These are phyloP conservation scores for Creontiades dilutus DNA, from an alignment of 2,888 invertebrate species.

Conservation along the genomic window DNA sequence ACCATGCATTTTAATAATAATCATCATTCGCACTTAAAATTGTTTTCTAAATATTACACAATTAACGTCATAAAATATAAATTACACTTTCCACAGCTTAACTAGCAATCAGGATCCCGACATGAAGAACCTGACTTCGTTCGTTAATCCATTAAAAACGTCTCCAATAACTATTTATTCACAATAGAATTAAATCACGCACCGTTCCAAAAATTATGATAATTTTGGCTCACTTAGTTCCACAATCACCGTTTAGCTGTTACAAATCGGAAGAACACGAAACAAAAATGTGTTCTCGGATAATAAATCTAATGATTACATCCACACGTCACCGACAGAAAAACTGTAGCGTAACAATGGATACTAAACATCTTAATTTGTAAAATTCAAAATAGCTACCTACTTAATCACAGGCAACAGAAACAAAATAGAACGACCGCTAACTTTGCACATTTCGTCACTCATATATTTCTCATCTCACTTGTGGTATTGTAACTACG, in stretches of 20 bases:
- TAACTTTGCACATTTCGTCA: neutral
- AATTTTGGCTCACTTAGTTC: slow-evolving; percentile 31
- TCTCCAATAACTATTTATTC: neutral
- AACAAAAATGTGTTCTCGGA: too few species aligned
- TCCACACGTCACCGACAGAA: too few species aligned
- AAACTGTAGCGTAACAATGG: neutral
- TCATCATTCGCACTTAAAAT: neutral
- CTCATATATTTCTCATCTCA: too few species aligned
- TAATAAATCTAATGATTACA: too few species aligned
- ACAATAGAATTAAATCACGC: neutral
- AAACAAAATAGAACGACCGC: neutral
- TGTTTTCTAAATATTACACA: neutral
- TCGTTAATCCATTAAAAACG: neutral
- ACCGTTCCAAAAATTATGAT: neutral
- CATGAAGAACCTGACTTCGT: neutral
- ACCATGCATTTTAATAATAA: slow-evolving; percentile 40
- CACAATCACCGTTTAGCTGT: neutral
- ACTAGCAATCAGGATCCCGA: neutral
- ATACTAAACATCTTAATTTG: neutral
- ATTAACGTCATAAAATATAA: slow-evolving; percentile 48
- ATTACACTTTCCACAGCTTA: slow-evolving; percentile 1
- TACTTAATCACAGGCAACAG: slow-evolving; percentile 20
- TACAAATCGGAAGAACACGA: neutral
- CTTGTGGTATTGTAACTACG: too few species aligned
- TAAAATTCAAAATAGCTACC: neutral